A percentile compares a stretch with the other conserved stretches of the same genome.
Evolutionary conservation across 2,888 invertebrate genomes (phyloP).

Genomic region (Steinernema scapterisci): DNA sequence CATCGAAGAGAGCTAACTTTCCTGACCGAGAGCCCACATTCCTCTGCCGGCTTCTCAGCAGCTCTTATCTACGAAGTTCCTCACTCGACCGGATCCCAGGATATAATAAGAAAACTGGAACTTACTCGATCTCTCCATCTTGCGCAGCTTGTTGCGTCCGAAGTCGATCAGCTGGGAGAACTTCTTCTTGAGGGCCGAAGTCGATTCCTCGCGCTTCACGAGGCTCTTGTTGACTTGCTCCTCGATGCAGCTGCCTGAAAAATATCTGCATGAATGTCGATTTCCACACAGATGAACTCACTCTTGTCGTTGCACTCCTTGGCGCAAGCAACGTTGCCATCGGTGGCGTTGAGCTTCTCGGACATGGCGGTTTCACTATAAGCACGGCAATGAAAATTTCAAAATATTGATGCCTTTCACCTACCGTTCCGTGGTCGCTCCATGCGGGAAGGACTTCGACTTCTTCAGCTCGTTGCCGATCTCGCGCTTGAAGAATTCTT

Average conservation of each 20-base stretch:
- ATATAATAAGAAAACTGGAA: background rate
- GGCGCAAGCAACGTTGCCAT: background rate
- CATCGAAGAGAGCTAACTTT: too few species aligned
- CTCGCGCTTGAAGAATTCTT: background rate
- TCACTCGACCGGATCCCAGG: too few species aligned
- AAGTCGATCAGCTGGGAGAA: background rate
- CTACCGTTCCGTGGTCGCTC: background rate
- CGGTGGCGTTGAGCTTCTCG: background rate
- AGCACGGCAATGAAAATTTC: background rate
- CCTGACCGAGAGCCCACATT: too few species aligned
- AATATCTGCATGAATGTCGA: background rate
- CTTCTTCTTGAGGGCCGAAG: background rate
- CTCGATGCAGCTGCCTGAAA: background rate
- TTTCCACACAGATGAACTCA: background rate
- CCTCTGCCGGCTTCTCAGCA: too few species aligned
- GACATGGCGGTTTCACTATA: background rate
- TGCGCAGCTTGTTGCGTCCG: background rate
- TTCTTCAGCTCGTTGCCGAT: background rate
- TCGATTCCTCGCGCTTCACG: background rate
- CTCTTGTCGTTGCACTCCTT: constrained; percentile 13
- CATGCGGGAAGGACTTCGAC: background rate
- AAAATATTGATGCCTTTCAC: background rate
- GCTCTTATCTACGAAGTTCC: too few species aligned
- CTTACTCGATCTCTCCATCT: background rate
- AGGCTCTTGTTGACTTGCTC: background rate